phyloP scores from a whole-genome alignment of 2,797 vertebrate species.

The Centroberyx gerrardi region DNA sequence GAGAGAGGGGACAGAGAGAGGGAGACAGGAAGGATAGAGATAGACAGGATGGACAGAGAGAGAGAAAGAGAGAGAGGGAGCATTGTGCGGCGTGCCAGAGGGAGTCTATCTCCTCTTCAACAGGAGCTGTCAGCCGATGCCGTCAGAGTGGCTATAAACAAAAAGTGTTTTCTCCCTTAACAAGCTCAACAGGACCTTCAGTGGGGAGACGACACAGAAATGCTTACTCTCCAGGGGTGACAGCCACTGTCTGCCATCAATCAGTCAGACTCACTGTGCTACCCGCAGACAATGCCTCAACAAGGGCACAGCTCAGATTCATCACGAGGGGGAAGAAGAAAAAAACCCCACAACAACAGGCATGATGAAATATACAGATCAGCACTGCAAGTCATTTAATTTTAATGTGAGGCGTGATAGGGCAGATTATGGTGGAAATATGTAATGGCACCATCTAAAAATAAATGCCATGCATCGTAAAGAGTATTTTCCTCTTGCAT shows the following conservation, averaged over 20 bases:
- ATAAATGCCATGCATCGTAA: slow-evolving; percentile 6
- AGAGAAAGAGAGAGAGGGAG: slow-evolving; percentile 27
- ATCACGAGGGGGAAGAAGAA: slow-evolving; percentile 62
- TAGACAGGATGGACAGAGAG: background rate
- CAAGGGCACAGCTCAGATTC: slow-evolving; percentile 83
- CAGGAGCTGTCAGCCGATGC: slow-evolving; percentile 79
- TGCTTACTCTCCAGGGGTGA: slow-evolving; percentile 83
- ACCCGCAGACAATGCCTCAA: slow-evolving; percentile 79
- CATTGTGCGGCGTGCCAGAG: slow-evolving; percentile 49
- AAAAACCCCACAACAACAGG: slow-evolving; percentile 64
- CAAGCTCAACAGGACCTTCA: slow-evolving; percentile 87
- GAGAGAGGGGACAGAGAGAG: background rate
- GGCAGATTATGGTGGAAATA: slow-evolving; percentile 36
- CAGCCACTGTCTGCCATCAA: slow-evolving; percentile 83
- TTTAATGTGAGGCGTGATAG: slow-evolving; percentile 42
- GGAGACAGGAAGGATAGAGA: slow-evolving; percentile 10
- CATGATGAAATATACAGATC: slow-evolving; percentile 81
- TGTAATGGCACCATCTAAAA: slow-evolving; percentile 29
- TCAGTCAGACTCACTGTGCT: slow-evolving; percentile 78
- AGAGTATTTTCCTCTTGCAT: slow-evolving; percentile 14
- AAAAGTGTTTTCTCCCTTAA: slow-evolving; percentile 86
- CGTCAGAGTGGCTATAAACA: slow-evolving; percentile 83
- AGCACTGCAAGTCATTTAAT: slow-evolving; percentile 73
- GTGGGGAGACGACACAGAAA: slow-evolving; percentile 83
- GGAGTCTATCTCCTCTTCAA: slow-evolving; percentile 77